Conservation (phyloP, 2,797 vertebrate species). For the Nyctalus aviator region DNA sequence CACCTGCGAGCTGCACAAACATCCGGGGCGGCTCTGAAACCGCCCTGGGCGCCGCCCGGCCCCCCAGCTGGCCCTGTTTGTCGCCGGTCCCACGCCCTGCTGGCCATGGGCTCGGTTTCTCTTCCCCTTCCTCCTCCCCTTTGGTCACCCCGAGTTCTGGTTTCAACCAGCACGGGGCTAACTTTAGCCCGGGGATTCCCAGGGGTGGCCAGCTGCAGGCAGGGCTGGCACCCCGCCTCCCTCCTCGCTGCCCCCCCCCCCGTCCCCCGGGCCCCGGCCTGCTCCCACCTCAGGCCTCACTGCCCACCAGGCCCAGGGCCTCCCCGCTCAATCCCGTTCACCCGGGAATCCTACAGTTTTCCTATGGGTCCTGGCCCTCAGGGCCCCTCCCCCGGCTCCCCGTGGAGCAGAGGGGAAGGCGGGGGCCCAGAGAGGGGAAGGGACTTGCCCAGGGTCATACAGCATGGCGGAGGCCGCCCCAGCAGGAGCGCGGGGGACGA, state of each 20-base stretch:
- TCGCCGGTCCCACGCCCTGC: neutral
- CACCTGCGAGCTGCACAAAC: conserved; percentile 13
- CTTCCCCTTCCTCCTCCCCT: neutral
- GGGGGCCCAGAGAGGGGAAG: neutral
- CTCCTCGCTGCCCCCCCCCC: neutral
- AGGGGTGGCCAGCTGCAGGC: conserved; percentile 65
- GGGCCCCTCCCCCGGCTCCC: neutral
- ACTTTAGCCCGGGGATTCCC: conserved; percentile 79
- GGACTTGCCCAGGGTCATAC: neutral
- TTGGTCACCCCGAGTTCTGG: conserved; percentile 49
- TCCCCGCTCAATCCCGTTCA: neutral
- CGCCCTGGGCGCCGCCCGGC: fast-evolving
- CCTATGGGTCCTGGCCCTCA: neutral
- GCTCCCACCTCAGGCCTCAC: neutral
- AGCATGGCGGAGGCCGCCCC: neutral
- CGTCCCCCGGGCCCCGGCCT: neutral
- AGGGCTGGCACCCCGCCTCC: too few species aligned
- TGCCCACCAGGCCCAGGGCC: neutral
- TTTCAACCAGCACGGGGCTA: conserved; percentile 66
- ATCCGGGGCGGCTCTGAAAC: neutral
- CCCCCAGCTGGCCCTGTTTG: conserved; percentile 70
- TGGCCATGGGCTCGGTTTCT: conserved; percentile 24
- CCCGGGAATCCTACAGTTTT: neutral
- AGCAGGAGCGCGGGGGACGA: neutral
- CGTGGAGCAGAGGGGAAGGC: neutral